Evolutionary conservation across 2,113 vertebrate genomes (phyloP).

Genomic region (Reinhardtius hippoglossoides): DNA sequence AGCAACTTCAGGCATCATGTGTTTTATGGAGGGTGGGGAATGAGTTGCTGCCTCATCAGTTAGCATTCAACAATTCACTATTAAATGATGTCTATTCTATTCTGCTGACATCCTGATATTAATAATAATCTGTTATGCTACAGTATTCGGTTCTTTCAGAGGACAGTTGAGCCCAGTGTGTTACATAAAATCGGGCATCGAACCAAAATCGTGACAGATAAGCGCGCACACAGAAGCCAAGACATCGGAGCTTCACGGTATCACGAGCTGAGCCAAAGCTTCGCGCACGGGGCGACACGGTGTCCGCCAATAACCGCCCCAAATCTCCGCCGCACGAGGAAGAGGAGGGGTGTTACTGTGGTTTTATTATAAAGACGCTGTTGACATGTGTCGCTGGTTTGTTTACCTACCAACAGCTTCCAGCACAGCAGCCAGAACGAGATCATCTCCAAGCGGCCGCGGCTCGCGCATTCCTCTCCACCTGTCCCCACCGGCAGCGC

Average conservation of each 20-base stretch:
- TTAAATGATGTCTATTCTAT: neutral
- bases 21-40: slow-evolving; percentile 18
- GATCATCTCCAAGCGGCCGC: slow-evolving; percentile 78
- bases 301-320: too few species aligned
- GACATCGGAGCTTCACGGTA: neutral
- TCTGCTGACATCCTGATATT: too few species aligned
- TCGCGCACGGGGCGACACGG: neutral
- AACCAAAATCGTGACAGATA: slow-evolving; percentile 54
- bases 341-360: neutral
- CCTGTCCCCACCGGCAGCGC: slow-evolving; percentile 62
- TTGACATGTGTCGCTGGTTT: neutral
- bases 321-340: slow-evolving; percentile 7
- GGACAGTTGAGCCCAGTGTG: neutral
- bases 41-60: neutral
- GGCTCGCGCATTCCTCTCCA: slow-evolving; percentile 64
- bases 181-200: slow-evolving; percentile 54
- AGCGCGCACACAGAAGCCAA: slow-evolving; percentile 16
- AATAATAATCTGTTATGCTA: too few species aligned
- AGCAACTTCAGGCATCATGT: slow-evolving; percentile 26
- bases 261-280: slow-evolving; percentile 17
- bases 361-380: neutral
- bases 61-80: neutral
- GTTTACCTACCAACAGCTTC: slow-evolving; percentile 77
- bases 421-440: slow-evolving; percentile 79
- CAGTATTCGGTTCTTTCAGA: neutral